Base-by-base conservation (phyloP, 2,888 invertebrate species). In the Drosophila prostipennis region DNA sequence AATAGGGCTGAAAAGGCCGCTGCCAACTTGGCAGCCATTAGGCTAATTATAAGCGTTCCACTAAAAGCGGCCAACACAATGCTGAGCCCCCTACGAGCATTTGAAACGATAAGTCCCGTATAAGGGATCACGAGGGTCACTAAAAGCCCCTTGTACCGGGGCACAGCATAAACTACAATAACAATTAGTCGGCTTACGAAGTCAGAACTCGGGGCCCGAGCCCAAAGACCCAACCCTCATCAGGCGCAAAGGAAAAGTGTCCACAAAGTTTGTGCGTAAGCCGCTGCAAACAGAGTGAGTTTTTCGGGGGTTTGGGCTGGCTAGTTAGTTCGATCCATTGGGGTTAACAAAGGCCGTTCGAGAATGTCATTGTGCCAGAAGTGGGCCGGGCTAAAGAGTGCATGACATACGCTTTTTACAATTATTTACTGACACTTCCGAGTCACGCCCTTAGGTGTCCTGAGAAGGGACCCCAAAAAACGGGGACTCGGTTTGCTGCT, bases 151-250 rank as follows among this genome's bases (percentile, higher is more conserved):
- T 5, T 36, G 34, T 42, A 46, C 61, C 39, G 37, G 23, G 23
- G 52, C 34, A 32, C 45, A 59, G 40, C 58, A 77, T 59, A 58
- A 60, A 46, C 74, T 80, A 80, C 83, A 77, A 88, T 80, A 79
- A 79, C 84, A 84, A 84, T 84, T 84, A 84, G 88, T 78, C 56
- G 77, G 74, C 72, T 78, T 74, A 61, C 55, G 40, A 56, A 46
- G 36, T 56, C 57, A 23, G 26, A n/a, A 16, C 26, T n/a, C 16
- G 32, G 57, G n/a, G 2, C 45, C 37, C 36, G 16, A 32, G 43
- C 19, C 61, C 72, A 16, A 45, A 45, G 40, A 23, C 16, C 56
- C 42, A 79, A 82, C 82, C 82, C 87, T 82, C 74, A 74, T 82
- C 82, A 88, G 72, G 59, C 67, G 70, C 56, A 57, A 82, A 61